Evolutionary conservation across 2,888 invertebrate genomes (phyloP), one percentile per base, ranked within the genome.

Genomic region (Apeira syringaria): DNA sequence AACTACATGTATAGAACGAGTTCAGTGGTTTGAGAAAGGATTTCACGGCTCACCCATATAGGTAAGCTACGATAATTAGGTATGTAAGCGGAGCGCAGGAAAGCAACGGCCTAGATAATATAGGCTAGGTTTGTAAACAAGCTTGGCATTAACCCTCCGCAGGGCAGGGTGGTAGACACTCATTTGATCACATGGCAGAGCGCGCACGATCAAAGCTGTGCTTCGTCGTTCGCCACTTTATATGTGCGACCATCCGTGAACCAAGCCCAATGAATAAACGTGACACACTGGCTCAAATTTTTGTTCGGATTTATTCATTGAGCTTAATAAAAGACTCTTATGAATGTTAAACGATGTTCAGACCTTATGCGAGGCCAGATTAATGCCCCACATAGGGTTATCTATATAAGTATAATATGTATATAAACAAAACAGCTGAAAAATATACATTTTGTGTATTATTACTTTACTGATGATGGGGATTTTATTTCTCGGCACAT

Each of bases 161-260:
- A 56, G 64, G 57, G 61, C 59, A 68, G 61, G 64, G 58, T 68
- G 67, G 73, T 70, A 68, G 65, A 67, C 68, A 67, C 69, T 81
- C 68, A 80, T 82, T 76, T 77, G 77, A 85, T 84, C 75, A 79
- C 68, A 86, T 78, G 82, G 69, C 73, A 81, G 76, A 79, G 64
- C 61, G 84, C 72, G 74, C 84, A 80, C 63, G 87, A 87, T 88
- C 87, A 88, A 88, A 88, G 87, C 71, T 59, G 57, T 53, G 65
- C 68, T 56, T 56, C 65, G 56, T 58, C 61, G 27, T 4, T 32
- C 34, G 9, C 31, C 39, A 31, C 45, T 74, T 69, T 64, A 59
- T 65, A 68, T 64, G 82, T 67, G 73, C 80, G 73, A 78, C 81
- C 80, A 74, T 58, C 72, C 80, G 84, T 77, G 64, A 66, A 67